These are phyloP conservation scores for Blennius ocellaris DNA, from an alignment of 2,113 vertebrate species.

Conservation along the genomic window DNA sequence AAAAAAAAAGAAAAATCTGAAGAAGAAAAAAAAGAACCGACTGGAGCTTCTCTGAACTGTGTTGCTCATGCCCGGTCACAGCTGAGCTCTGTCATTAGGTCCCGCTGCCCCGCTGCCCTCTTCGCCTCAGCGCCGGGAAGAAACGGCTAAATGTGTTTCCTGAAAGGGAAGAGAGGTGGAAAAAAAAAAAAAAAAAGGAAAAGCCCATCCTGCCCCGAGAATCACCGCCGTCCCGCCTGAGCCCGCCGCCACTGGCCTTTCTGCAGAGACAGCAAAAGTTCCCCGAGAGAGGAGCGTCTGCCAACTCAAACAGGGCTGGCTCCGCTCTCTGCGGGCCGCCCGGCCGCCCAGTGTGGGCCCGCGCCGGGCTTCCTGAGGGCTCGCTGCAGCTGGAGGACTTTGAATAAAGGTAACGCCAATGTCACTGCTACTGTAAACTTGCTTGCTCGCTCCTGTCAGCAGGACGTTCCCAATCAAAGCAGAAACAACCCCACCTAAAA, in stretches of 20 bases:
- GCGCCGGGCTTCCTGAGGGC: conserved; percentile 94
- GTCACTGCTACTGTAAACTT: conserved; percentile 95
- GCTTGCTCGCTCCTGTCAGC: conserved; percentile 86
- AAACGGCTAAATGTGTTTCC: conserved; percentile 97
- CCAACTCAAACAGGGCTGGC: conserved; percentile 95
- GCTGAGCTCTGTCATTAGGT: conserved; percentile 86
- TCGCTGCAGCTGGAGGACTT: conserved; percentile 91
- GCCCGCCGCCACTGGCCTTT: conserved; percentile 88
- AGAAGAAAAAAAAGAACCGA: no score
- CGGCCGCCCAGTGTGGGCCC: conserved; percentile 89
- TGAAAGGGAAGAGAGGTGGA: conserved; percentile 93
- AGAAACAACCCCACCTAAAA: conserved; percentile 78
- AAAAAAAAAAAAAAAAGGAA: conserved; percentile 79
- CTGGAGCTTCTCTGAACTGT: conserved; percentile 21
- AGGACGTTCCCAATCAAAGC: conserved; percentile 87
- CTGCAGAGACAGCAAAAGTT: conserved; percentile 97
- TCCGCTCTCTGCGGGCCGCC: conserved; percentile 87
- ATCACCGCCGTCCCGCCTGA: conserved; percentile 86
- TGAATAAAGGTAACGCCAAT: conserved; percentile 92
- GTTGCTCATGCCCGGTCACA: conserved; percentile 76
- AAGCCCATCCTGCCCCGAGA: conserved; percentile 92
- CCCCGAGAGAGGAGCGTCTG: conserved; percentile 88
- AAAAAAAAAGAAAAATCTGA: no score
- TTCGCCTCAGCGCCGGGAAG: conserved; percentile 66
- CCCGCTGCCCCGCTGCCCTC: conserved; percentile 33